Percentiles rank a stretch among this genome's conserved stretches.
These are phyloP conservation scores for Catocala fraxini DNA, from an alignment of 2,888 invertebrate species.

Conservation along the genomic window DNA sequence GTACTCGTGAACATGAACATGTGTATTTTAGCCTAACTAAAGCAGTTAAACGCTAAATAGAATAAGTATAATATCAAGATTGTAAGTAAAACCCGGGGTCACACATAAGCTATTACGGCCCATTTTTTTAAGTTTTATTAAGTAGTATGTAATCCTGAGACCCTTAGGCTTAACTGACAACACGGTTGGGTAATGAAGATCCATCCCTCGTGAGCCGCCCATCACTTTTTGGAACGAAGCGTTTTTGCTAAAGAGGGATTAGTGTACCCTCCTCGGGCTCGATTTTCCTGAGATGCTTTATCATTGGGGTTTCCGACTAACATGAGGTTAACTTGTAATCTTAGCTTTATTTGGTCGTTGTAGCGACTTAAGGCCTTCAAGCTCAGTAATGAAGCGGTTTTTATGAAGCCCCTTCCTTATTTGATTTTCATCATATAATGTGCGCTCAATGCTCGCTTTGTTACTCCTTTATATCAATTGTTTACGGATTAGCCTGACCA, in stretches of 20 bases:
- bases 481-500: conserved; percentile 44
- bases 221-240: conserved; percentile 87
- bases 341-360: conserved; percentile 86
- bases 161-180: conserved; percentile 85
- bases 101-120: conserved; percentile 40
- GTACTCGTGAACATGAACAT: conserved; percentile 3
- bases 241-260: conserved; percentile 88
- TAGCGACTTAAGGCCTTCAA: conserved; percentile 80
- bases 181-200: conserved; percentile 85
- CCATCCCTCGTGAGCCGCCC: conserved; percentile 83
- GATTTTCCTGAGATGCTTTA: conserved; percentile 87
- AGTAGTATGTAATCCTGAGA: conserved; percentile 79
- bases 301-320: conserved; percentile 86
- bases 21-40: not conserved
- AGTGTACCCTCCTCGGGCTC: conserved; percentile 83
- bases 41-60: not conserved
- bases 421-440: conserved; percentile 58
- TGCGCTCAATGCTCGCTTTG: conserved; percentile 43
- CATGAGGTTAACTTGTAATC: conserved; percentile 88
- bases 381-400: conserved; percentile 80
- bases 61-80: conserved; percentile 20
- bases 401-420: conserved; percentile 75
- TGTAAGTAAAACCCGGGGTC: conserved; percentile 34
- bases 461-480: conserved; percentile 57
- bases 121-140: conserved; percentile 77